Evolutionary conservation across 2,888 invertebrate species (phyloP), one percentile per base, ranked within the genome.

Genomic region (Acanthosoma haemorrhoidale): DNA sequence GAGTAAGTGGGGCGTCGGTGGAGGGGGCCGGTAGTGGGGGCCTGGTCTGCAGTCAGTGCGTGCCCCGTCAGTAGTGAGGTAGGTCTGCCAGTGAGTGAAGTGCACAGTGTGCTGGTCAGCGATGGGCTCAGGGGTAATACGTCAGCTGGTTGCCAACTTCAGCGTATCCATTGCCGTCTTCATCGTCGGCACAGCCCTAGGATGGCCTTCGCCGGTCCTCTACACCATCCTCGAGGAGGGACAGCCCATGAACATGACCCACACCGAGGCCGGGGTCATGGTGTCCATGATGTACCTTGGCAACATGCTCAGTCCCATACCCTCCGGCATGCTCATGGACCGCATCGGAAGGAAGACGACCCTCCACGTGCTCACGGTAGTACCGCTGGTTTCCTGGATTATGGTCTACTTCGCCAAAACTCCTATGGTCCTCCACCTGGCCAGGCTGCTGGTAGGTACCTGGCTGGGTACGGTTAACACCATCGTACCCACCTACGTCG

Each of bases 401-500:
- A 79, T 90, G 11, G 83, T 90, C 60, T 85, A 71, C 51, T 66
- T 72, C 51, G 73, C 75, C 18, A 70, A 31, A 1, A 51, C 38
- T 4, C 71, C 74, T 6, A 63, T 68, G 32, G 64, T 70, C 25
- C 70, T 74, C 25, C 72, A 74, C 61, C 25, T 74, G n/a, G 73
- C 75, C 6, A 66, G 73, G 29, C 69, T 74, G 1, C 36, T 71
- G 4, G 71, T 64, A 2, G 73, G 73, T 21, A 61, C 70, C 39
- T 73, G 73, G 73, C 69, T 72, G 0, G 88, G 90, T 0, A 86
- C 88, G 77, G 81, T 87, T 13, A 89, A 88, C 80, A 87, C 89
- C 0, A 86, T 88, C 1, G 85, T 88, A 0, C 92, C 94, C 0
- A 90, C 93, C 85, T 95, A 94, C 80, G 86, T 92, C 71, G 91